Base-by-base conservation (phyloP, 2,888 invertebrate genomes). In the Drosophila infuscata region DNA sequence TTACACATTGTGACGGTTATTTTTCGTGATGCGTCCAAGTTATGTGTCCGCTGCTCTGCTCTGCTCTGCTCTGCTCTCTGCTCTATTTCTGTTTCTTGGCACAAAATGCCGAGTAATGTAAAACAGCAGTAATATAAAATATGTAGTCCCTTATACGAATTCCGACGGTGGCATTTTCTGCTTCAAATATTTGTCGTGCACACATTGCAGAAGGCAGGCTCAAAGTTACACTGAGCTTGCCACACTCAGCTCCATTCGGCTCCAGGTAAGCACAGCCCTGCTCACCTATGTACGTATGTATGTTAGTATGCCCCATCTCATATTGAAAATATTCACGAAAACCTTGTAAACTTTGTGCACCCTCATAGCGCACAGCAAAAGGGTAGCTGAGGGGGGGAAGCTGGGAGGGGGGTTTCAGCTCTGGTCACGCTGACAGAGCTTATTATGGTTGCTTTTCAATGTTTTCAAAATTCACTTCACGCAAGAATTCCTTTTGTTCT, bases 101-200 rank as follows among this genome's bases (percentile, higher is more conserved):
- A 67, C 85, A 83, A 83, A 78, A 80, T 75, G 86, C 78, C 76
- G 71, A 78, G 81, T 80, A 83, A 83, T 78, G 83, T 82, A 71
- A 82, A 83, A 76, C 75, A 80, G 74, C 79, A 82, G 77, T 74
- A 83, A 74, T 86, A 86, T 81, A 76, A 84, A 81, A 83, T 83
- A 76, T 84, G 70, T 82, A 79, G 77, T 81, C 76, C 81, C 76
- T 78, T 78, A 74, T 80, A 75, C 76, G 73, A 83, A 83, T 83
- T 86, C 83, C 74, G 73, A 67, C 52, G 68, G 73, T 81, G 83
- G 83, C 69, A 86, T 83, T 83, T 83, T 83, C 64, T 74, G 83
- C 81, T 83, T 76, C 69, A 83, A 86, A 83, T 86, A 86, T 83
- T 77, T 86, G 83, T 83, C 83, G 74, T 82, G 75, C 81, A 74